Conservation (phyloP, 2,888 invertebrate species). For the Cantharis rufa region DNA sequence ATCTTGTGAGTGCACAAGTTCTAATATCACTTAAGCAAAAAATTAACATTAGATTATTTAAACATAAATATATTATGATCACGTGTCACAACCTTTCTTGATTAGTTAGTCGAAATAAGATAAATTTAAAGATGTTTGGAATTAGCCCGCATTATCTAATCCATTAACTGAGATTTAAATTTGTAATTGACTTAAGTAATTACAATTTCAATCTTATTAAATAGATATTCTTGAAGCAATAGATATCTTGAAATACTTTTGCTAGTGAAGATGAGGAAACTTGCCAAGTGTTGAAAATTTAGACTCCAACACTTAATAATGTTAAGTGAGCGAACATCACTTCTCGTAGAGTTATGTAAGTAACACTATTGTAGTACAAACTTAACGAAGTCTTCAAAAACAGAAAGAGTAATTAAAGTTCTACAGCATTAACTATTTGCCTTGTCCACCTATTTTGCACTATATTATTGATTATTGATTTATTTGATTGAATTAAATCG, state of each 20-base stretch:
- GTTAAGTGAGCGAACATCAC: constrained; percentile 23
- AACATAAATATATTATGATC: constrained; percentile 36
- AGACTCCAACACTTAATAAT: constrained; percentile 18
- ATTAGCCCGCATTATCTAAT: constrained; percentile 19
- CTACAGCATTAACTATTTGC: constrained; percentile 27
- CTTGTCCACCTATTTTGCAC: constrained; percentile 29
- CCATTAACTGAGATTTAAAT: constrained; percentile 24
- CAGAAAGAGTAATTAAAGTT: constrained; percentile 21
- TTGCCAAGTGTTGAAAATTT: constrained; percentile 12
- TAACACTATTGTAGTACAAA: constrained; percentile 22
- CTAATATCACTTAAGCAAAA: constrained; percentile 43
- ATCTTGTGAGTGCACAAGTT: constrained; percentile 44
- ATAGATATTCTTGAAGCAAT: constrained; percentile 26
- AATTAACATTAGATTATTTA: constrained; percentile 38
- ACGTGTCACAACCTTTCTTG: constrained; percentile 52
- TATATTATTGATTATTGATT: constrained; percentile 33
- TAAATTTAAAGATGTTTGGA: constrained; percentile 25
- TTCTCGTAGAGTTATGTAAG: constrained; percentile 21
- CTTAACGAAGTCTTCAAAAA: constrained; percentile 20
- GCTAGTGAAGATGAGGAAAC: constrained; percentile 19
- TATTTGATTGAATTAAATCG: constrained; percentile 31
- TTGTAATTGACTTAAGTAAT: constrained; percentile 37
- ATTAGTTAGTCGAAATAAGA: constrained; percentile 44
- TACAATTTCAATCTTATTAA: constrained; percentile 27
- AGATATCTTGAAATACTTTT: constrained; percentile 25